Evolutionary conservation across 2,888 invertebrate species (phyloP).

Genomic region (Hypena proboscidalis): DNA sequence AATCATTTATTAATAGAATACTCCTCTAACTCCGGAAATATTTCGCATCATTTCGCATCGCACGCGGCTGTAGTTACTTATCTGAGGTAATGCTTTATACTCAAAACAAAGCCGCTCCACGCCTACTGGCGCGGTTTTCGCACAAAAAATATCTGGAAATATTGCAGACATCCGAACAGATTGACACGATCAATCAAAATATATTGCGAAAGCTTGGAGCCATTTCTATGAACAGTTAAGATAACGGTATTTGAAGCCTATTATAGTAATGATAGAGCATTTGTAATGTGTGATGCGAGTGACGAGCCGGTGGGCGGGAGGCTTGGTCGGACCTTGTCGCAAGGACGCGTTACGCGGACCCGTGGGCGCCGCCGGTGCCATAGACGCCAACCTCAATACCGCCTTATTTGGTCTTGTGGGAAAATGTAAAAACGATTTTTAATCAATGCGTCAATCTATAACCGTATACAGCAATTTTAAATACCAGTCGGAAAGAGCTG

Average conservation of each 20-base stretch:
- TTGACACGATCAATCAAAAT: background rate
- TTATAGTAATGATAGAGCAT: constrained; percentile 32
- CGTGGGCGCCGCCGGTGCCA: constrained; percentile 65
- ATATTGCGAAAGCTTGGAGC: background rate
- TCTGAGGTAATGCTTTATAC: constrained; percentile 65
- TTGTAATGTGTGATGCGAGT: constrained; percentile 31
- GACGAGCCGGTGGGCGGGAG: constrained; percentile 66
- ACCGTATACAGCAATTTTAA: constrained; percentile 37
- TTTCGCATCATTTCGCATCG: constrained; percentile 84
- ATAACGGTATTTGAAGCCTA: constrained; percentile 19
- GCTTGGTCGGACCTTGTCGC: constrained; percentile 76
- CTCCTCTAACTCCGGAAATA: constrained; percentile 85
- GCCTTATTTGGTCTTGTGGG: constrained; percentile 63
- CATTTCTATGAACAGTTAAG: constrained; percentile 11
- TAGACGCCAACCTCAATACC: constrained; percentile 57
- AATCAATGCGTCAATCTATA: constrained; percentile 29
- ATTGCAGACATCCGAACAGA: background rate
- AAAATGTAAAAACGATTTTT: constrained; percentile 39
- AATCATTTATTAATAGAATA: constrained; percentile 84
- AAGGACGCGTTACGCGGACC: constrained; percentile 66
- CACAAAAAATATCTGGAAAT: background rate
- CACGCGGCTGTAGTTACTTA: constrained; percentile 70
- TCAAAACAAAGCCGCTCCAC: constrained; percentile 44
- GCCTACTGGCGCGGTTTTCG: constrained; percentile 3
- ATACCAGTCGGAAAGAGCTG: background rate